phyloP scores from a whole-genome alignment of 2,797 vertebrate species.

The Dallia pectoralis region DNA sequence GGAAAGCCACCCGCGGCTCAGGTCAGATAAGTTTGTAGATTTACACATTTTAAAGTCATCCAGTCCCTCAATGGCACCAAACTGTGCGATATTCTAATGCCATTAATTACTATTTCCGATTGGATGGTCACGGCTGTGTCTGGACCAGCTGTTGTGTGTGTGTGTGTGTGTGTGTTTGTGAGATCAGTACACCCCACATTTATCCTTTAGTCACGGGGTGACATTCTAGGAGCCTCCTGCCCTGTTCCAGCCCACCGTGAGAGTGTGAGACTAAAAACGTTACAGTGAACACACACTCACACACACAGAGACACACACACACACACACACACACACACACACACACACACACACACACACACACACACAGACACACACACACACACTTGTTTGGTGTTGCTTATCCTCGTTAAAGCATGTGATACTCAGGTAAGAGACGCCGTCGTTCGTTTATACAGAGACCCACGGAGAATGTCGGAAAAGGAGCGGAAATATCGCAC shows the following conservation, averaged over 20 bases:
- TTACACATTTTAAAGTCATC: constrained; percentile 77
- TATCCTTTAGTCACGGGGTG: constrained; percentile 50
- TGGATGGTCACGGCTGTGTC: constrained; percentile 75
- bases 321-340: too few species aligned
- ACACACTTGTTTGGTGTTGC: background rate
- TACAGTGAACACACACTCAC: background rate
- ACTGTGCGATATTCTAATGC: constrained; percentile 74
- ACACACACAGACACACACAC: too few species aligned
- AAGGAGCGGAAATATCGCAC: background rate
- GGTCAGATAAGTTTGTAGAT: constrained; percentile 73
- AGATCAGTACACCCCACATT: constrained; percentile 44
- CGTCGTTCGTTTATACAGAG: background rate
- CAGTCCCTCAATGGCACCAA: constrained; percentile 72
- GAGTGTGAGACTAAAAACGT: background rate
- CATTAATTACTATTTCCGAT: constrained; percentile 80
- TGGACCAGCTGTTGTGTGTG: constrained; percentile 71
- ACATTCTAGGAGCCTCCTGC: constrained; percentile 53
- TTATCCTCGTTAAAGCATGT: background rate
- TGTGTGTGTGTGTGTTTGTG: constrained; percentile 18
- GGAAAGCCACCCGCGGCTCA: constrained; percentile 57
- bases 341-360: too few species aligned
- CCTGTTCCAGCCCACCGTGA: constrained; percentile 49
- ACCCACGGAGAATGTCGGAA: background rate
- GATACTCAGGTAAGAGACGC: background rate
- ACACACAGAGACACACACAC: too few species aligned